Percentiles rank a stretch among this genome's conserved stretches.
Evolutionary conservation across 2,888 invertebrate species (phyloP).

Genomic region (Tetramorium bicarinatum): DNA sequence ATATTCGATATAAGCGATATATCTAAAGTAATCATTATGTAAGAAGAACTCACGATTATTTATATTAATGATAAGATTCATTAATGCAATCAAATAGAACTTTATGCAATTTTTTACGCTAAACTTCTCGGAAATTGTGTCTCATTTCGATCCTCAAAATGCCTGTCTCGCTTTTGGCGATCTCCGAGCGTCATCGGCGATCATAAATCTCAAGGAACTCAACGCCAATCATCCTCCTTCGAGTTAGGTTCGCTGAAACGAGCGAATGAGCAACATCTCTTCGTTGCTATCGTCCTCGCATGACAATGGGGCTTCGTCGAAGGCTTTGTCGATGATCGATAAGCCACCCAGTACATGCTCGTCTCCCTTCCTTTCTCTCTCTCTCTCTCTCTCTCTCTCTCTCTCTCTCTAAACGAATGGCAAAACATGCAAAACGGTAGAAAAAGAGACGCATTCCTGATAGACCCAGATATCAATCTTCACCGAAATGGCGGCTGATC

Average conservation of each 20-base stretch:
- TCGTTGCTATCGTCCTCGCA: conserved; percentile 59
- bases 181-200: conserved; percentile 66
- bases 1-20: too few species aligned
- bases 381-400: not conserved
- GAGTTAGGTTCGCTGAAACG: conserved; percentile 47
- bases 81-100: not conserved
- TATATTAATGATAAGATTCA: too few species aligned
- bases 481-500: conserved; percentile 27
- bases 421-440: conserved; percentile 32
- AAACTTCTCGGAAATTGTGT: not conserved
- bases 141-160: not conserved
- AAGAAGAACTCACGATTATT: too few species aligned
- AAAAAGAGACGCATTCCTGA: conserved; percentile 8
- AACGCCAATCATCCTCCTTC: conserved; percentile 80
- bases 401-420: conserved; percentile 1
- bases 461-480: conserved; percentile 36
- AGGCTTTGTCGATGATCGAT: conserved; percentile 68
- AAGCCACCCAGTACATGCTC: conserved; percentile 27
- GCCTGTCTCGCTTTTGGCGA: conserved; percentile 30
- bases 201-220: conserved; percentile 80
- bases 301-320: conserved; percentile 68
- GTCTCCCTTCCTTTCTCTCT: not conserved
- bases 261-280: conserved; percentile 71
- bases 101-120: conserved; percentile 1
- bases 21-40: too few species aligned